Evolutionary conservation across 2,113 vertebrate genomes (phyloP).

Genomic region (Arothron firmamentum): DNA sequence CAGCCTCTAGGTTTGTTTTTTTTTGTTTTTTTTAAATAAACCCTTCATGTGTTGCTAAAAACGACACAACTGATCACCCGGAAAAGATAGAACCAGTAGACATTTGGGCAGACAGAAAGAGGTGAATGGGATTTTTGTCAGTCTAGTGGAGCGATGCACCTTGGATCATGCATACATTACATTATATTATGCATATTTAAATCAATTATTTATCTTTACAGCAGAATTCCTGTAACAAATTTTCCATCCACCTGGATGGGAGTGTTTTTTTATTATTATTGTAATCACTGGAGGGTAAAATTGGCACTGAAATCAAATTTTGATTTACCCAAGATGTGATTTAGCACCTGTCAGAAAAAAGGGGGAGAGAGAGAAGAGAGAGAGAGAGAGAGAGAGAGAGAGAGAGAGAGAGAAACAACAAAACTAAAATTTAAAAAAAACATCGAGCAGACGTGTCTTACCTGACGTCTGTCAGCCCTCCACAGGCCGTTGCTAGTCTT

Average conservation of each 20-base stretch:
- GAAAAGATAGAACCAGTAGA: conserved; percentile 15
- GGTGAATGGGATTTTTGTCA: conserved; percentile 45
- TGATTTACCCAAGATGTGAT: conserved; percentile 28
- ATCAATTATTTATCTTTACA: too few relatives aligned
- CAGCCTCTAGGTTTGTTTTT: conserved; percentile 38
- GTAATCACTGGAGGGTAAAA: too few relatives aligned
- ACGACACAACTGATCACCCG: conserved; percentile 52
- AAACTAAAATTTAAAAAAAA: neutral
- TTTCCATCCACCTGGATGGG: conserved; percentile 20
- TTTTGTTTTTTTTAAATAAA: conserved; percentile 52
- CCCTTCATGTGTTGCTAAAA: conserved; percentile 53
- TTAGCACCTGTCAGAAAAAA: conserved; percentile 17
- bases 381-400: conserved; percentile 11
- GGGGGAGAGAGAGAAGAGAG: conserved; percentile 10
- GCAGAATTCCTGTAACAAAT: too few relatives aligned
- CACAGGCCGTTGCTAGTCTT: conserved; percentile 91
- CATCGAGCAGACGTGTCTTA: conserved; percentile 40
- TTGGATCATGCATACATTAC: too few relatives aligned
- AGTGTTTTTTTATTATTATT: too few relatives aligned
- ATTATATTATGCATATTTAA: too few relatives aligned
- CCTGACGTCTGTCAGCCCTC: conserved; percentile 89
- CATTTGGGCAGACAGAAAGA: conserved; percentile 8
- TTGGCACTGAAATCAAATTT: too few relatives aligned
- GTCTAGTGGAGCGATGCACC: conserved; percentile 33
- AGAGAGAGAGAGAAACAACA: conserved; percentile 8